Conservation (phyloP, 2,888 invertebrate genomes). For the Tortricodes alternella region DNA sequence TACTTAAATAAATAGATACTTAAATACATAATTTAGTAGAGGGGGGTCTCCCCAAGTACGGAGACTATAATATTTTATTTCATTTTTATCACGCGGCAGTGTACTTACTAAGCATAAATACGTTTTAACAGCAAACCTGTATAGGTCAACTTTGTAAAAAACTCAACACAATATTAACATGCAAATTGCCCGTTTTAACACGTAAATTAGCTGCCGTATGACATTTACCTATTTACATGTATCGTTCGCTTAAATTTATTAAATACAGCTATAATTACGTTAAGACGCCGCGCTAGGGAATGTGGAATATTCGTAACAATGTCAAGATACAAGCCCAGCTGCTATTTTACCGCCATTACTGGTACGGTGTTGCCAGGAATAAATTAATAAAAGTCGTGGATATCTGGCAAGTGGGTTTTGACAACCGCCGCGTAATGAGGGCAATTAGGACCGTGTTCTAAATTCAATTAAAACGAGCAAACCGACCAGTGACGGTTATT, state of each 20-base stretch:
- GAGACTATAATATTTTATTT: neutral
- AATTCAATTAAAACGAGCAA: slow-evolving; percentile 23
- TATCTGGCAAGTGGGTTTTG: slow-evolving; percentile 20
- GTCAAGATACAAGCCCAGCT: slow-evolving; percentile 7
- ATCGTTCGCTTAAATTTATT: slow-evolving; percentile 16
- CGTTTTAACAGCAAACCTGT: slow-evolving; percentile 12
- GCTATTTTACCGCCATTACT: slow-evolving; percentile 13
- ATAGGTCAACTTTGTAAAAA: slow-evolving; percentile 17
- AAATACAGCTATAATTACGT: slow-evolving; percentile 22
- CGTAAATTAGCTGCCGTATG: slow-evolving; percentile 17
- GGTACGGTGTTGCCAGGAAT: slow-evolving; percentile 17
- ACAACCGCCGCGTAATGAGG: slow-evolving; percentile 26
- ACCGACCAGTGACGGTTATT: slow-evolving; percentile 17
- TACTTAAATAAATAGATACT: too few species aligned
- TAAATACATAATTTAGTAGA: neutral
- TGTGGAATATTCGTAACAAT: slow-evolving; percentile 22
- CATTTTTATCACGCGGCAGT: neutral
- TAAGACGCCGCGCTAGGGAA: slow-evolving; percentile 16
- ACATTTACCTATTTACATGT: slow-evolving; percentile 17
- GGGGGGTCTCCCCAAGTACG: neutral
- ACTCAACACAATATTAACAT: slow-evolving; percentile 20
- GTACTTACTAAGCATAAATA: slow-evolving; percentile 2
- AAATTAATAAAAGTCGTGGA: slow-evolving; percentile 4
- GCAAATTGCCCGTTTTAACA: slow-evolving; percentile 18
- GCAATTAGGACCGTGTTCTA: slow-evolving; percentile 25